Evolutionary conservation across 2,797 vertebrate species (phyloP).

Genomic region (Lacerta viridis): DNA sequence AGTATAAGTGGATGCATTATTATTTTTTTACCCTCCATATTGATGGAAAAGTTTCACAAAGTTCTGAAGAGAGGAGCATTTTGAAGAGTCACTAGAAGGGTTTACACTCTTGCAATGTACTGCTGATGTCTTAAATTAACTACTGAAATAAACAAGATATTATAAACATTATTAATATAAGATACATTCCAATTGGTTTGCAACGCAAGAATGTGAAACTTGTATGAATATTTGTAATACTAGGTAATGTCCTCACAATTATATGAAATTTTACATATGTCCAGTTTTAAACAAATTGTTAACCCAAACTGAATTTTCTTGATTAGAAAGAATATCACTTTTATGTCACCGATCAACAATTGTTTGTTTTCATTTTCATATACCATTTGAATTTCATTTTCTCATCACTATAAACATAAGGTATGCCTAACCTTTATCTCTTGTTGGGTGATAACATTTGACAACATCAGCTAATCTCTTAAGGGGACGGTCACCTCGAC

Average conservation of each 20-base stretch:
- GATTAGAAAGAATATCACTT: constrained; percentile 34
- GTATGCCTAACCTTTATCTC: constrained; percentile 46
- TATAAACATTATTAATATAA: neutral
- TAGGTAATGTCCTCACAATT: neutral
- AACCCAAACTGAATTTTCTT: constrained; percentile 15
- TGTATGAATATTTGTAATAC: neutral
- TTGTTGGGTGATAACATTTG: constrained; percentile 59
- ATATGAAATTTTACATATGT: neutral
- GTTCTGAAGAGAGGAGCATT: constrained; percentile 20
- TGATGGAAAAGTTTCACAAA: constrained; percentile 10
- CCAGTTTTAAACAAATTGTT: neutral
- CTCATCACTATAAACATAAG: constrained; percentile 34
- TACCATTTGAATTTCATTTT: constrained; percentile 25
- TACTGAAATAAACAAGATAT: constrained; percentile 8
- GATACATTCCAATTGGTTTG: neutral
- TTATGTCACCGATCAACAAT: constrained; percentile 22
- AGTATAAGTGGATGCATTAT: neutral
- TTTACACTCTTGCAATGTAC: neutral
- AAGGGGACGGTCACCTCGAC: constrained; percentile 62
- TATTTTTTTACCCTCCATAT: neutral
- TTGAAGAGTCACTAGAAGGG: constrained; percentile 11
- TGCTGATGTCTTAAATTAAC: constrained; percentile 24
- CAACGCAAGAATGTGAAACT: neutral
- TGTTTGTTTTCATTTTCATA: constrained; percentile 32
- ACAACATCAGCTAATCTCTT: constrained; percentile 60